Conservation (phyloP, 35 echinoderm and acorn worm species). For the Lytechinus variegatus region DNA sequence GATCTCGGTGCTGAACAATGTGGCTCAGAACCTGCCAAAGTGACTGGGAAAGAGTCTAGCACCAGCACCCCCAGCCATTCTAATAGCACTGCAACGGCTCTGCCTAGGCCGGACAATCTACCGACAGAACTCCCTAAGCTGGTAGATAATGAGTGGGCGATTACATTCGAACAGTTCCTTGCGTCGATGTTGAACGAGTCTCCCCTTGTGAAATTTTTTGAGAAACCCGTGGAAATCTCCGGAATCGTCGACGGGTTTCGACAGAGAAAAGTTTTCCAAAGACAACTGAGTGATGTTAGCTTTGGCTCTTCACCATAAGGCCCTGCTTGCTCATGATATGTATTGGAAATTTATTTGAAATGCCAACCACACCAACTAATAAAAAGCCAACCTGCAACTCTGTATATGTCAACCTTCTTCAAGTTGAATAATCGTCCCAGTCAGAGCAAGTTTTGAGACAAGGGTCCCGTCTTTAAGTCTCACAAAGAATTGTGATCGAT, state of each 20-base stretch:
- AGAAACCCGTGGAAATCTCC: slow-evolving; percentile 67
- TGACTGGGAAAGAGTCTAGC: not conserved
- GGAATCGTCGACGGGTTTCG: slow-evolving; percentile 60
- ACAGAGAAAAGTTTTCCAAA: slow-evolving; percentile 70
- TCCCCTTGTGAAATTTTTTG: slow-evolving; percentile 77
- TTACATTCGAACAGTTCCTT: slow-evolving; percentile 92
- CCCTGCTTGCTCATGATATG: not conserved
- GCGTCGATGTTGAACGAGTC: slow-evolving; percentile 93
- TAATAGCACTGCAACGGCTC: not conserved
- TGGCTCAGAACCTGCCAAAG: not conserved
- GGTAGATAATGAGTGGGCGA: slow-evolving; percentile 75
- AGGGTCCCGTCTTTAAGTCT: no score
- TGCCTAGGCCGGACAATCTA: not conserved
- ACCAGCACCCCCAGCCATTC: not conserved
- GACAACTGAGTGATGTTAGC: slow-evolving; percentile 87
- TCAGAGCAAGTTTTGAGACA: no score
- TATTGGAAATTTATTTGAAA: not conserved
- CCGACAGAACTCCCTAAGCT: slow-evolving; percentile 35
- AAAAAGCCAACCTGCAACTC: not conserved
- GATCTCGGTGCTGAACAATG: not conserved
- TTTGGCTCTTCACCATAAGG: not conserved
- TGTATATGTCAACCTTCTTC: no score
- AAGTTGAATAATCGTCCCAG: no score
- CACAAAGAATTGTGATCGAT: no score
- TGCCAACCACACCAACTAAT: not conserved